Conservation (phyloP, 2,888 invertebrate genomes). For the Nemurella pictetii region DNA sequence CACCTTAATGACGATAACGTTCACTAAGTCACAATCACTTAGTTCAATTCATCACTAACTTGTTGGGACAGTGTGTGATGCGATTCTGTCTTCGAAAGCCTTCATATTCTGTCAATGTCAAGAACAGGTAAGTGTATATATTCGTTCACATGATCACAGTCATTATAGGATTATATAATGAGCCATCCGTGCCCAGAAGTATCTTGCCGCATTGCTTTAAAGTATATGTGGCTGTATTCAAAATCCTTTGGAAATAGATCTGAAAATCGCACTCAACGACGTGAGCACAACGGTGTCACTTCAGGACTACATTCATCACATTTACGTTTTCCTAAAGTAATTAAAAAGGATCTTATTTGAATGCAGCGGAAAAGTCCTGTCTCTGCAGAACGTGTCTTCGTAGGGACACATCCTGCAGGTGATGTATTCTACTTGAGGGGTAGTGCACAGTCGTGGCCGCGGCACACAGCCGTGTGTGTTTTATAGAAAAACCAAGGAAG, state of each 20-base stretch:
- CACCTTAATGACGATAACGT: conserved; percentile 28
- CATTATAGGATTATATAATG: neutral
- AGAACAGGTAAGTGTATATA: neutral
- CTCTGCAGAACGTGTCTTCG: neutral
- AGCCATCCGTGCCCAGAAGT: neutral
- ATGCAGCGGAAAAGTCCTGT: neutral
- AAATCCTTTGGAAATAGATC: neutral
- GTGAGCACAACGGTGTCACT: neutral
- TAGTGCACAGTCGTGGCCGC: neutral
- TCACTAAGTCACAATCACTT: conserved; percentile 23
- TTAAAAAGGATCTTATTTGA: neutral
- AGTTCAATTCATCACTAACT: conserved; percentile 19
- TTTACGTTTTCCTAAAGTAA: neutral
- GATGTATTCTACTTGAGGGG: neutral
- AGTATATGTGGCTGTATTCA: no score
- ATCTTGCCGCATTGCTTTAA: neutral
- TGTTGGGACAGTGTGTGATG: conserved; percentile 15
- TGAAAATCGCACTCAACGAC: neutral
- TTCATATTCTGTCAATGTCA: conserved; percentile 22
- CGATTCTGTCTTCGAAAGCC: neutral
- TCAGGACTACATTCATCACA: neutral
- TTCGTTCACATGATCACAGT: neutral
- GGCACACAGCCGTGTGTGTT: no score
- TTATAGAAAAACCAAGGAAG: neutral
- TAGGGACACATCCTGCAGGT: neutral